These are phyloP conservation scores for Agonopterix heracliana DNA, from an alignment of 2,888 invertebrate species.

Conservation along the genomic window DNA sequence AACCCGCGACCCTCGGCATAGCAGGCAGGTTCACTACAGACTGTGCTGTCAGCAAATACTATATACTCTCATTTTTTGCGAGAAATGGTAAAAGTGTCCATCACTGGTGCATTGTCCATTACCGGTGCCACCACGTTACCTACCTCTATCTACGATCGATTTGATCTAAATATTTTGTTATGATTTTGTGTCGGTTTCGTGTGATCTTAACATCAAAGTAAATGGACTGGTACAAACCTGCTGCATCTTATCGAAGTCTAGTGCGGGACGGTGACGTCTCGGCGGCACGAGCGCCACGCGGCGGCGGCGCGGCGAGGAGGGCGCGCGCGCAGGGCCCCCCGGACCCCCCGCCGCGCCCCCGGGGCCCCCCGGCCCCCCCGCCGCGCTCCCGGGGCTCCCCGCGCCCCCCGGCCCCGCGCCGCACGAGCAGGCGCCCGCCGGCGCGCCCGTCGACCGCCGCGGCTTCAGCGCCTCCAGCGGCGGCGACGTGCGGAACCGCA, in stretches of 20 bases:
- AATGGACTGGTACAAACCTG: slow-evolving; percentile 76
- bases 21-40: too few relatives aligned
- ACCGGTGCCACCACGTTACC: too few relatives aligned
- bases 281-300: slow-evolving; percentile 57
- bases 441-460: slow-evolving; percentile 62
- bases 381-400: slow-evolving; percentile 71
- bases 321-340: slow-evolving; percentile 51
- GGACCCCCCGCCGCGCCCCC: slow-evolving; percentile 75
- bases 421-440: slow-evolving; percentile 70
- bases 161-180: too few relatives aligned
- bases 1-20: too few relatives aligned
- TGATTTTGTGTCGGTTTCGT: too few relatives aligned
- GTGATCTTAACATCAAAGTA: too few relatives aligned
- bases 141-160: too few relatives aligned
- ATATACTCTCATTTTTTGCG: too few relatives aligned
- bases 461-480: slow-evolving; percentile 93
- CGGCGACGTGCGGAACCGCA: slow-evolving; percentile 93
- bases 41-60: too few relatives aligned
- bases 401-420: slow-evolving; percentile 4
- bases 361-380: slow-evolving; percentile 63
- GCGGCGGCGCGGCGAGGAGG: slow-evolving; percentile 66
- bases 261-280: slow-evolving; percentile 71
- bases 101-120: too few relatives aligned
- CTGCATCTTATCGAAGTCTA: slow-evolving; percentile 98
- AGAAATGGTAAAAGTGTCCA: too few relatives aligned